Evolutionary conservation across 2,888 invertebrate genomes (phyloP).

Genomic region (Leptopterna dolabrata): DNA sequence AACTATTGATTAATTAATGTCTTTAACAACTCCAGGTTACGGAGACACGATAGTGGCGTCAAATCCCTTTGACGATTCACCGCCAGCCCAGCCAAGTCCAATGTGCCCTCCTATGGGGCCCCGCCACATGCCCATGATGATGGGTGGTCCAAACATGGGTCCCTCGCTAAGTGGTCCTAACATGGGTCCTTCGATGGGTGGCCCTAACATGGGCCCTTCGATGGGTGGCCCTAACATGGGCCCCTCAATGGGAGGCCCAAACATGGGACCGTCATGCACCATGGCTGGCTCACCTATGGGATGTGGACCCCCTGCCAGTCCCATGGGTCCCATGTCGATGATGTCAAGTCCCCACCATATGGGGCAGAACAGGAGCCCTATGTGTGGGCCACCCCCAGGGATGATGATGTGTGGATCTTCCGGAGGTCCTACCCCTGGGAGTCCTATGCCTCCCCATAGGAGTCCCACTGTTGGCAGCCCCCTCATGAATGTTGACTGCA

Average conservation of each 20-base stretch:
- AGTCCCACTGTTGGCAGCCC: slow-evolving; percentile 64
- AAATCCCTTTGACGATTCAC: slow-evolving; percentile 94
- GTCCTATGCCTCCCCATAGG: slow-evolving; percentile 70
- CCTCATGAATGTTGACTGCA: slow-evolving; percentile 65
- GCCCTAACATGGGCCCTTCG: slow-evolving; percentile 53
- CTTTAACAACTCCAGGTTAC: no score
- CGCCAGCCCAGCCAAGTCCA: slow-evolving; percentile 66
- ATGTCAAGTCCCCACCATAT: slow-evolving; percentile 74
- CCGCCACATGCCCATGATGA: slow-evolving; percentile 76
- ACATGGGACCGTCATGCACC: slow-evolving; percentile 39
- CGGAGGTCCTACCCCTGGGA: slow-evolving; percentile 67
- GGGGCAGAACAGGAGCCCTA: slow-evolving; percentile 69
- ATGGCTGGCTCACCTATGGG: slow-evolving; percentile 63
- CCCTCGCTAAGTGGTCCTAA: slow-evolving; percentile 66
- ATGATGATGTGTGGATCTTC: slow-evolving; percentile 59
- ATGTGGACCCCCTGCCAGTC: slow-evolving; percentile 75
- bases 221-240: neutral
- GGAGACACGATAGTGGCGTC: slow-evolving; percentile 94
- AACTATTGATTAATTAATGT: no score
- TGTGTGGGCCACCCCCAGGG: slow-evolving; percentile 62
- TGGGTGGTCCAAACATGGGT: slow-evolving; percentile 73
- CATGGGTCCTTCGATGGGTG: slow-evolving; percentile 10
- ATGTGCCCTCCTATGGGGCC: slow-evolving; percentile 67
- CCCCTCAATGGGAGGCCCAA: neutral
- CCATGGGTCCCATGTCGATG: slow-evolving; percentile 76